phyloP scores from a whole-genome alignment of 2,113 vertebrate genomes.

The Clarias gariepinus region DNA sequence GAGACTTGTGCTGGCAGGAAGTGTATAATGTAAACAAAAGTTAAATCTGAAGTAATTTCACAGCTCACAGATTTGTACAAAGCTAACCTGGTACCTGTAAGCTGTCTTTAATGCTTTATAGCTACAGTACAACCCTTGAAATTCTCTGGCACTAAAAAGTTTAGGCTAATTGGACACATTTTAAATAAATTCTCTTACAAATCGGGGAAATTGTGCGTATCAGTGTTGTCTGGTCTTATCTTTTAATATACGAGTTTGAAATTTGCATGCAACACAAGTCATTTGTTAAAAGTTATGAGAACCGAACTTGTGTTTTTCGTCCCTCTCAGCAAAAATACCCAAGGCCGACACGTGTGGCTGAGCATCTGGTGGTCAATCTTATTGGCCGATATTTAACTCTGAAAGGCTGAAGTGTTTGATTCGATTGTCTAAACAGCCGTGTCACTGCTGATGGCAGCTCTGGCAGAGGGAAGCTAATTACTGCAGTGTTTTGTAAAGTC shows the following conservation, averaged over 20 bases:
- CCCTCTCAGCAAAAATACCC: neutral
- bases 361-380: neutral
- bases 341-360: neutral
- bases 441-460: neutral
- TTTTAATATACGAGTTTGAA: neutral
- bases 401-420: neutral
- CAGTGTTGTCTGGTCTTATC: neutral
- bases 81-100: neutral
- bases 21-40: neutral
- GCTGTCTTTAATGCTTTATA: neutral
- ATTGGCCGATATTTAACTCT: neutral
- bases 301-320: neutral
- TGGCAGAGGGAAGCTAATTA: conserved; percentile 35
- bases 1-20: too few species aligned
- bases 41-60: neutral
- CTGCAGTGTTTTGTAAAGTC: conserved; percentile 44
- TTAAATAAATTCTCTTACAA: neutral
- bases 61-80: neutral
- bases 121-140: neutral
- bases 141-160: neutral
- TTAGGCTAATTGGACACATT: neutral
- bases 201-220: neutral
- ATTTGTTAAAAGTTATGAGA: conserved; percentile 5
- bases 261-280: too few species aligned
- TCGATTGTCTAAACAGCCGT: conserved; percentile 30